phyloP scores from a whole-genome alignment of 2,113 vertebrate genomes.

The Epinephelus lanceolatus region DNA sequence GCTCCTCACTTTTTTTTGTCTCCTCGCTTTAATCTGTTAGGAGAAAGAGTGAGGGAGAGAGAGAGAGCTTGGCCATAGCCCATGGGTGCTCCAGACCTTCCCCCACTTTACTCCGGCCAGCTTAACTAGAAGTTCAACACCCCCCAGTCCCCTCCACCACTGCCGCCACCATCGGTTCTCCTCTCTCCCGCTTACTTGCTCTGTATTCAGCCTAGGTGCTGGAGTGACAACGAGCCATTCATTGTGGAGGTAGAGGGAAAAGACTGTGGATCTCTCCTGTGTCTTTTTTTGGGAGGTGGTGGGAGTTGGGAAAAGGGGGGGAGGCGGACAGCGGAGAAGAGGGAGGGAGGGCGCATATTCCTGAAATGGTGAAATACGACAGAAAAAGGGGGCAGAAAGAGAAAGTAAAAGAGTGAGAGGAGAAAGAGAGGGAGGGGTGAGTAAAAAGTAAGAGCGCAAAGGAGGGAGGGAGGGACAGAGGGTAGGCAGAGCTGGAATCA shows the following conservation, averaged over 20 bases:
- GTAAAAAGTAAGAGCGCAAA: conserved; percentile 65
- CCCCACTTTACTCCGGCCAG: conserved; percentile 76
- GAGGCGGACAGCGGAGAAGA: conserved; percentile 4
- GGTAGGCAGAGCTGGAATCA: conserved; percentile 62
- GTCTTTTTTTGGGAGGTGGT: conserved; percentile 62
- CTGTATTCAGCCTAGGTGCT: conserved; percentile 87
- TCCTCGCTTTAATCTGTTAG: conserved; percentile 70
- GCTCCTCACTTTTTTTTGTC: conserved; percentile 63
- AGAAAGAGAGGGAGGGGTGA: conserved; percentile 62
- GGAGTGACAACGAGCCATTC: conserved; percentile 87
- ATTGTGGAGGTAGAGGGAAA: conserved; percentile 83
- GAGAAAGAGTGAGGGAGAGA: conserved; percentile 59
- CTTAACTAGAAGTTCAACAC: conserved; percentile 79
- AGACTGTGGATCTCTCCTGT: conserved; percentile 85
- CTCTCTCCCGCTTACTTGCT: conserved; percentile 75
- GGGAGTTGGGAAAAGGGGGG: conserved; percentile 40
- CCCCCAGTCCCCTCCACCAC: conserved; percentile 41
- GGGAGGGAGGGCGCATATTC: conserved; percentile 55
- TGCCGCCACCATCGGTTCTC: conserved; percentile 52
- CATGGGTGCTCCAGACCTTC: conserved; percentile 52
- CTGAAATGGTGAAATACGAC: conserved; percentile 72
- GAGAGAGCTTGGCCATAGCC: conserved; percentile 62
- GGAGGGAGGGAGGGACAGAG: conserved; percentile 62
- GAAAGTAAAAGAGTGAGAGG: conserved; percentile 58
- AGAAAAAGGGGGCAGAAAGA: conserved; percentile 59